Conservation (phyloP, 2,888 invertebrate genomes). For the Isotomurus palustris region DNA sequence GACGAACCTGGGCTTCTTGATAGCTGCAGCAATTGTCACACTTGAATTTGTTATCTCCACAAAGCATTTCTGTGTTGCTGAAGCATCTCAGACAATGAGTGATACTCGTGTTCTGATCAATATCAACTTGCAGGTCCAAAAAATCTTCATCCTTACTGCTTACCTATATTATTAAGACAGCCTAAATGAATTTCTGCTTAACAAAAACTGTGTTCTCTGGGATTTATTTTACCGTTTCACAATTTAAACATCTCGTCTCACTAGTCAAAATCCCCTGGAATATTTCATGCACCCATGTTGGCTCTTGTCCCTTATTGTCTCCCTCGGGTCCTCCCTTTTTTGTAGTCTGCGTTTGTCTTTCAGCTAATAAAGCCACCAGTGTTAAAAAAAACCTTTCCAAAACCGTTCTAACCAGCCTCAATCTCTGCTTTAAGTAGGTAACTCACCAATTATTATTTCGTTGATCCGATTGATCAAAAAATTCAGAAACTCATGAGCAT, state of each 20-base stretch:
- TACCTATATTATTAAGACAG: slow-evolving; percentile 51
- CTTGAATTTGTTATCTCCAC: slow-evolving; percentile 99
- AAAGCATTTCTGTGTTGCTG: slow-evolving; percentile 96
- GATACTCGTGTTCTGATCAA: slow-evolving; percentile 98
- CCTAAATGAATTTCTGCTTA: no score
- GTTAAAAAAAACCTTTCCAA: background rate
- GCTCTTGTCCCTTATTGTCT: slow-evolving; percentile 59
- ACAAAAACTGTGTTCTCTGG: no score
- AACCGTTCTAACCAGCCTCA: no score
- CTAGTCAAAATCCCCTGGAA: slow-evolving; percentile 99
- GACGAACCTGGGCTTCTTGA: slow-evolving; percentile 83
- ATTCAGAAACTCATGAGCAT: slow-evolving; percentile 99
- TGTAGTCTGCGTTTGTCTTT: slow-evolving; percentile 56
- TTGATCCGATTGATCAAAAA: slow-evolving; percentile 98
- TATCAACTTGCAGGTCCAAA: slow-evolving; percentile 97
- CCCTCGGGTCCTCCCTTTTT: slow-evolving; percentile 24
- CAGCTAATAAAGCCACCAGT: slow-evolving; percentile 56
- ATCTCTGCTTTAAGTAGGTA: no score
- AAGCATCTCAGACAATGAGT: slow-evolving; percentile 97
- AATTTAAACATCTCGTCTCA: slow-evolving; percentile 97
- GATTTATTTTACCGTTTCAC: slow-evolving; percentile 76
- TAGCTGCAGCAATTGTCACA: slow-evolving; percentile 99
- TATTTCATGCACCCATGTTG: slow-evolving; percentile 99
- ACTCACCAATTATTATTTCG: slow-evolving; percentile 88
- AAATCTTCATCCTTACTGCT: slow-evolving; percentile 99